Evolutionary conservation across 2,888 invertebrate species (phyloP).

Genomic region (Drosophila buzzatii): DNA sequence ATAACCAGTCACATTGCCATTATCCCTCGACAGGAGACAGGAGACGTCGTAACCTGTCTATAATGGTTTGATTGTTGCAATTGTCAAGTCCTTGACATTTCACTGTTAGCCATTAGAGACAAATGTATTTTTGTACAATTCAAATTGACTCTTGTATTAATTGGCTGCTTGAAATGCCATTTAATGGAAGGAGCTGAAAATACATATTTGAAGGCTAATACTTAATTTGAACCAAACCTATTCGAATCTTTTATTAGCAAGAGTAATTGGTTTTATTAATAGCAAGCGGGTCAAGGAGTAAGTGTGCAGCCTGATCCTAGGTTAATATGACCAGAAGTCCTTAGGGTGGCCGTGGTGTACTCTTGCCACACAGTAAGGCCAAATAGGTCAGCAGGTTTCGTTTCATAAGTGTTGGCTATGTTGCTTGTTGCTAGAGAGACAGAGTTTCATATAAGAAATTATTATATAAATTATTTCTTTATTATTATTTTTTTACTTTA

Average conservation of each 20-base stretch:
- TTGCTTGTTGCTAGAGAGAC: no score
- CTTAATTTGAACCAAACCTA: neutral
- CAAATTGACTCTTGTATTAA: neutral
- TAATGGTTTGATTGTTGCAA: constrained; percentile 40
- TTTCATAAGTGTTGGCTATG: neutral
- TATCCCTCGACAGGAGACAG: constrained; percentile 28
- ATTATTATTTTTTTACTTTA: no score
- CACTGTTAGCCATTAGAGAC: constrained; percentile 28
- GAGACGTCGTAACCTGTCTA: constrained; percentile 40
- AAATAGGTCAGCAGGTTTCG: neutral
- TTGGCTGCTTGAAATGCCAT: neutral
- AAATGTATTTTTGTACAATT: constrained; percentile 16
- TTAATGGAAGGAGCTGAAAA: neutral
- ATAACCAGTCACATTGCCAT: constrained; percentile 62
- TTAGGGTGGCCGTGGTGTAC: neutral
- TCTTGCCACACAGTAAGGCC: neutral
- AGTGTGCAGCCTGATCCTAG: neutral
- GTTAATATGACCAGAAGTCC: neutral
- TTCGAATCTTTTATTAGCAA: neutral
- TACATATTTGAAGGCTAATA: neutral
- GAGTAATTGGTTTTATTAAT: neutral
- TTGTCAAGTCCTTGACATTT: constrained; percentile 54
- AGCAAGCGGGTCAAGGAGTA: neutral
- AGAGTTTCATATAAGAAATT: neutral
- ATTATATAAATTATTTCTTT: neutral